Evolutionary conservation across 64 coral and sea anemone genomes (phyloP), one percentile per base, ranked within the genome.

Genomic region (Montipora sp.): DNA sequence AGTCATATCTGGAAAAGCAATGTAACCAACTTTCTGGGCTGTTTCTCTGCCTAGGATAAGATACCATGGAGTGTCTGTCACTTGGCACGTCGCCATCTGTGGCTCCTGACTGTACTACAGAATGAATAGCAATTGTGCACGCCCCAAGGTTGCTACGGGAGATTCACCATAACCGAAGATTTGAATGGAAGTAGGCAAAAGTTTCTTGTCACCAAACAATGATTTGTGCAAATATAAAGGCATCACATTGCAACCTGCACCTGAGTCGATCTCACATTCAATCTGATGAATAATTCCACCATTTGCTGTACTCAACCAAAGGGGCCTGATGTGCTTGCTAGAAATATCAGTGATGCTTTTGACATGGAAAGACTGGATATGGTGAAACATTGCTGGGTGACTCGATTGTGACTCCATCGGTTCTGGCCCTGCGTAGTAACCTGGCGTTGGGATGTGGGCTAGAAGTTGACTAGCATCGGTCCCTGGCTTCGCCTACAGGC

Each of bases 1-100:
- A 9, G 10, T 80, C 24, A 81, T 53, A 55, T 44, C 79, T 81
- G 79, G 79, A 59, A 81, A 81, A 57, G 51, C 79, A 81, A 81
- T 57, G 79, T 60, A 81, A 3, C 11, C 53, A 20, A 44, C 51
- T 47, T 75, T 27, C 73, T 75, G 73, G 73, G 73, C 73, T 10
- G 73, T 75, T 75, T 75, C 73, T 75, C 73, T 75, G 24, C 77
- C 77, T 53, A 7, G 77, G 77, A 78, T 78, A 44, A 78, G 77
- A 78, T 48, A 77, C 15, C 75, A 0, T 77, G 44, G 75, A 48
- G 77, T 78, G 36, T 78, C 77, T 7, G 77, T 51, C 77, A 75
- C 73, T 75, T 75, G 73, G 36, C 73, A 47, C 24, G 73, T 75
- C 4, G 73, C 43, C 22, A 75, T 75, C 73, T 48, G 73, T 75